Conservation (phyloP, 2,888 invertebrate species). For the Oscheius sp. region DNA sequence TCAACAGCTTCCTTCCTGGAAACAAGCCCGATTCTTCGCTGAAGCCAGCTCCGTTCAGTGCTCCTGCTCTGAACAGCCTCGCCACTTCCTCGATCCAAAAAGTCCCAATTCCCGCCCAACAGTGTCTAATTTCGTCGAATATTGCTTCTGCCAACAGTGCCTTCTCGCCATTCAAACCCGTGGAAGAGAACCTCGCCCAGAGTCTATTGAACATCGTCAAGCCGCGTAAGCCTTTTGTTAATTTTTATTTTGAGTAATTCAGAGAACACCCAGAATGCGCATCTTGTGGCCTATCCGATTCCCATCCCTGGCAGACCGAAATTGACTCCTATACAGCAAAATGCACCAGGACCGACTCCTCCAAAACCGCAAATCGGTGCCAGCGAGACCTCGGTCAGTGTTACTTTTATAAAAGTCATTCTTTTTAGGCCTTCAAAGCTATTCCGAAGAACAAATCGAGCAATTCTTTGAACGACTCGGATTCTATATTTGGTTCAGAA, state of each 20-base stretch:
- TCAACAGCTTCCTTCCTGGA: conserved; percentile 7
- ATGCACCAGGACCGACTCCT: conserved; percentile 13
- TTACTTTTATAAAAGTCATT: neutral
- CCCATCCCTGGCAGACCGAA: conserved; percentile 22
- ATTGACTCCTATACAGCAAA: neutral
- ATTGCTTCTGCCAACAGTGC: conserved; percentile 8
- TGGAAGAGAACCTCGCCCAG: conserved; percentile 24
- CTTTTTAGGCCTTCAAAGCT: conserved; percentile 38
- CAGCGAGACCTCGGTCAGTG: conserved; percentile 37
- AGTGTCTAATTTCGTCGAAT: neutral
- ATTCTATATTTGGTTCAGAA: conserved; percentile 14
- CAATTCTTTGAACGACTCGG: conserved; percentile 17
- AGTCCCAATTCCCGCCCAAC: no score
- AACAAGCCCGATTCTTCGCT: no score
- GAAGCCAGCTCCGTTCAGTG: no score
- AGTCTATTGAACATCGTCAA: conserved; percentile 33
- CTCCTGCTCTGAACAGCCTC: no score
- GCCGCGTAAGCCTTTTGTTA: neutral
- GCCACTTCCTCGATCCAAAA: no score
- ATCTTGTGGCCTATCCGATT: conserved; percentile 32
- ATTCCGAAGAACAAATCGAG: conserved; percentile 34
- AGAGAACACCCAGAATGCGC: neutral
- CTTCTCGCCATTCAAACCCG: conserved; percentile 33
- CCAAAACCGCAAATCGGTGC: conserved; percentile 25
- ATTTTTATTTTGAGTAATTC: neutral